Conservation (phyloP, 1,140 invertebrate species). For the Ceratina calcarata region DNA sequence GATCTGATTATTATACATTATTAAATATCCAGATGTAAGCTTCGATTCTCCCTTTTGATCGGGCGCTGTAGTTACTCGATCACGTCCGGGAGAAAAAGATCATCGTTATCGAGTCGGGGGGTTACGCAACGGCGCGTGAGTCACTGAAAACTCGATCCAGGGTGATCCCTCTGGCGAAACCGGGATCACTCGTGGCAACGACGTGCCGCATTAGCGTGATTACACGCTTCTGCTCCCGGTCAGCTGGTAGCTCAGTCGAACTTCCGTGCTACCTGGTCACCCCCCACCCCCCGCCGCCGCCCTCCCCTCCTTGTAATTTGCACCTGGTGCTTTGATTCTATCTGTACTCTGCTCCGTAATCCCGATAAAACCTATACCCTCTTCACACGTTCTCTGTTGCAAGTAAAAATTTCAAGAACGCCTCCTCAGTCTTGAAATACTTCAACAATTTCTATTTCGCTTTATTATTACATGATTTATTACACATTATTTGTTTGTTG, state of each 20-base stretch:
- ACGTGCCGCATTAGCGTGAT: constrained; percentile 77
- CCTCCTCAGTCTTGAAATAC: no score
- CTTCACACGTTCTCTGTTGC: background rate
- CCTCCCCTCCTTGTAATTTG: constrained; percentile 74
- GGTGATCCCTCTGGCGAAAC: constrained; percentile 60
- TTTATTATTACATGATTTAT: no score
- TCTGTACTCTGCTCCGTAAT: constrained; percentile 63
- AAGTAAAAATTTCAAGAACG: no score
- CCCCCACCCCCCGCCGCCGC: constrained; percentile 50
- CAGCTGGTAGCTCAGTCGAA: constrained; percentile 69
- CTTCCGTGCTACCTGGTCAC: constrained; percentile 66
- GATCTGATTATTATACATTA: constrained; percentile 1
- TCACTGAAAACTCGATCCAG: constrained; percentile 56
- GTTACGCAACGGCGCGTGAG: constrained; percentile 62
- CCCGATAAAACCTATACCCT: constrained; percentile 57
- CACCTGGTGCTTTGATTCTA: constrained; percentile 80
- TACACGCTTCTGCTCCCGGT: constrained; percentile 68
- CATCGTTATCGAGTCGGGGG: constrained; percentile 57
- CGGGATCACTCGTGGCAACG: constrained; percentile 58
- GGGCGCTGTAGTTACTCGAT: constrained; percentile 45
- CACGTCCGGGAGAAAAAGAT: constrained; percentile 39
- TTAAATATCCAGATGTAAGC: constrained; percentile 38
- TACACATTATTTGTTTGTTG: no score
- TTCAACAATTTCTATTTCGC: background rate
- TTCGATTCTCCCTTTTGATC: constrained; percentile 3